phyloP scores from a whole-genome alignment of 2,888 invertebrate genomes.

The Podabrus alpinus region DNA sequence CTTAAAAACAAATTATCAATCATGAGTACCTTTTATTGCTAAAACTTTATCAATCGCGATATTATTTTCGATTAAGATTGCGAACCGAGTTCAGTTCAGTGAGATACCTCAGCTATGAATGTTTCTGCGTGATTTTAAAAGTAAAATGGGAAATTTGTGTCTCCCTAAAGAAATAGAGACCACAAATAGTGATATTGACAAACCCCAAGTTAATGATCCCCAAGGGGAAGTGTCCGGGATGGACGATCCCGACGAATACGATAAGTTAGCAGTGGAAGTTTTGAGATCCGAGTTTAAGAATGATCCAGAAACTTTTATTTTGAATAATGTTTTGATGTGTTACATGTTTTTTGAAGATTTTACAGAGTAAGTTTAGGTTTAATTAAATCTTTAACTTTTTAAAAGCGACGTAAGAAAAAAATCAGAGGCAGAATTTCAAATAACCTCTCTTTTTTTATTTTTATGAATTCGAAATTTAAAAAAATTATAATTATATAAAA shows the following conservation, averaged over 20 bases:
- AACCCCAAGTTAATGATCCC: neutral
- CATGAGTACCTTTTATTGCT: neutral
- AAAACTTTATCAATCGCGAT: neutral
- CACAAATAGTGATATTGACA: neutral
- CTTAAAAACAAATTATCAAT: neutral
- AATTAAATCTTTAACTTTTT: neutral
- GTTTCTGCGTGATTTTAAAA: neutral
- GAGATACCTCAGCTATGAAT: neutral
- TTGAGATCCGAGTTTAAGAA: constrained; percentile 65
- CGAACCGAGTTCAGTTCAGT: neutral
- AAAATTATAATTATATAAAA: too few species aligned
- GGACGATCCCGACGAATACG: constrained; percentile 48
- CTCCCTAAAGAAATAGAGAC: neutral
- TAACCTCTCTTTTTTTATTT: too few species aligned
- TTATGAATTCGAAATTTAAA: neutral
- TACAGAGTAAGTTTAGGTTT: constrained; percentile 64
- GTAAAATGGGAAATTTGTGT: constrained; percentile 11
- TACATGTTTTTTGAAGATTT: constrained; percentile 81
- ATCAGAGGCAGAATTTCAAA: too few species aligned
- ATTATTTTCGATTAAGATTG: neutral
- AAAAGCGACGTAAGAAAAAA: too few species aligned
- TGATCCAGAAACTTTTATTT: constrained; percentile 70
- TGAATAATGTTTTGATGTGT: constrained; percentile 76
- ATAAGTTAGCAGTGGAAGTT: constrained; percentile 60
- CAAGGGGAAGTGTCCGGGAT: neutral